Base-by-base conservation (phyloP, 2,888 invertebrate species). In the Ariolimax columbianus region DNA sequence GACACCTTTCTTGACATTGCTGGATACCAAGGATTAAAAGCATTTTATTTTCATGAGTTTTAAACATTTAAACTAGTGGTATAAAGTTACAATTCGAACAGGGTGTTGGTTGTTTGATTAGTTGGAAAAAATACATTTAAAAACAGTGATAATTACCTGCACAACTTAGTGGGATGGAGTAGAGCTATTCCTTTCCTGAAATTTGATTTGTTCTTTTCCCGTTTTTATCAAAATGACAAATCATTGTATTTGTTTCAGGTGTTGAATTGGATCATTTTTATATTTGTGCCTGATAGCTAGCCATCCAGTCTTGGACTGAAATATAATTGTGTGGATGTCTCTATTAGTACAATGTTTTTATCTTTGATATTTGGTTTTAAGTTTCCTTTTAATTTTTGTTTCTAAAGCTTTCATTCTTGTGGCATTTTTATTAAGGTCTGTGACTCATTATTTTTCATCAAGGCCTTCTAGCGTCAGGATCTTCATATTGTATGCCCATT, bases 281-380 rank as follows among this genome's bases (percentile, higher is more conserved):
- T 72, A 72, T 23, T 72, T 40, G 40, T 72, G 72, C 40, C 72
- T 26, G 72, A 51, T 47, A 51, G 43, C 73, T 14, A 73, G n/a
- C 9, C n/a, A n/a, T n/a, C 19, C 38, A 70, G 23, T 43, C 43
- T 9, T 33, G 51, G 51, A 75, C 33, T 51, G 51, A 51, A 75
- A 51, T 75, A 75, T 75, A 75, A 38, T 51, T 75, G 30, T 75
- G 75, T 51, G 26, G 33, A 23, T 33, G 51, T 51, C 47, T 51
- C 14, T 4, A 47, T 75, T 30, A n/a, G 73, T 75, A 51, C 51
- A n/a, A 19, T 33, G 47, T 40, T 72, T 59, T 26, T 33, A 43
- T 51, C 51, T 33, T 75, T 75, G 23, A 75, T 11, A 33, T 51
- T 75, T 3, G 33, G 0, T 47, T 47, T 43, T 33, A 51, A 19